Base-by-base conservation (phyloP, 2,888 invertebrate genomes). In the Thumatha senex region DNA sequence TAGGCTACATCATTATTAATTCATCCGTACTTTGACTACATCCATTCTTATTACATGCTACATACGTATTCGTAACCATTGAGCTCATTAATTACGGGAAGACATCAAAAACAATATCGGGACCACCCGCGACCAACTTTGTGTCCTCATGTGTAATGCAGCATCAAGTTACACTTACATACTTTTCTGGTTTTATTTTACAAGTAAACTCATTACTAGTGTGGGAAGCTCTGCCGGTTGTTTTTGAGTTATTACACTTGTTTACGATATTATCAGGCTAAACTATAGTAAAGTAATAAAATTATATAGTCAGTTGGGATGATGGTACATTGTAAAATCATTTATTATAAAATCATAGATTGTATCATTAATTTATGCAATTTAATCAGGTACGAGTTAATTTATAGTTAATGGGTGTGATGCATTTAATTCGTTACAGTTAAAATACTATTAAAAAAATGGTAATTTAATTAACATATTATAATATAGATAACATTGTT, bases 71-170 rank as follows among this genome's bases (percentile, higher is more conserved):
- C 58, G 63, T 68, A 69, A 67, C 69, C 70, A 73, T 56, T 65
- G 71, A 69, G 57, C 76, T 74, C 70, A 74, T 83, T 84, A 82
- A 84, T 84, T 78, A 79, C 72, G 69, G 76, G 79, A 80, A 79
- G 79, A 75, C 71, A 58, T 63, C 53, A 59, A 64, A 67, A 60
- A 62, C 65, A 70, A 66, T 64, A 49, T 56, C 56, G 52, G 60
- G 88, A 84, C 88, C 88, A 88, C 88, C 86, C 86, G 78, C 72
- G 60, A 66, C 68, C 72, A 62, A 67, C 74, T 80, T 76, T 74
- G 66, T 61, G 65, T 74, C 71, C 70, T 60, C 74, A 63, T 72
- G 74, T 74, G 77, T 48, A 48, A 44, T 35, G 31, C 34, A 49
- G 44, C 82, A 83, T 85, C 80, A 61, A 53, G 74, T 85, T 82